A percentile compares a stretch with the other conserved stretches of the same genome.
phyloP scores from a whole-genome alignment of 2,797 vertebrate species.

The Remorina albescens region DNA sequence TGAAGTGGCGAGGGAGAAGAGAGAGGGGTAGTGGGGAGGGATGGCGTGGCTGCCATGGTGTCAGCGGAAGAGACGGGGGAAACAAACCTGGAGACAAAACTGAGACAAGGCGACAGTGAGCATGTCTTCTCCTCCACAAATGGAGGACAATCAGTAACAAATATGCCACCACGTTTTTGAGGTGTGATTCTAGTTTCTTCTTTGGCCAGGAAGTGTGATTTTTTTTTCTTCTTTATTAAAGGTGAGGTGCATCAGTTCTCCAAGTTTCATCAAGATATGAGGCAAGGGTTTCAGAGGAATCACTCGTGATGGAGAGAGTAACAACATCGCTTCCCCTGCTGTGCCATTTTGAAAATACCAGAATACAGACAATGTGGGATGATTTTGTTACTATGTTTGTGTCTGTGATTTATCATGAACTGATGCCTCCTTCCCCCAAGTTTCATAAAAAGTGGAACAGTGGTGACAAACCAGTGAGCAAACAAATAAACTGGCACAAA shows the following conservation, averaged over 20 bases:
- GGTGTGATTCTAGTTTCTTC: constrained; percentile 68
- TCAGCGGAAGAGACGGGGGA: constrained; percentile 63
- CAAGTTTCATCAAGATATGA: constrained; percentile 60
- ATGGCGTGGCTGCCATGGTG: constrained; percentile 66
- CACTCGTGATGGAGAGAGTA: constrained; percentile 62
- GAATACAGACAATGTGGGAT: constrained; percentile 35
- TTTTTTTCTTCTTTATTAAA: constrained; percentile 40
- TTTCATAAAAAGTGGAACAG: constrained; percentile 68
- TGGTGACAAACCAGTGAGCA: constrained; percentile 65
- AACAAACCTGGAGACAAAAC: constrained; percentile 75
- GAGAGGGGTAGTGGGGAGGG: constrained; percentile 44
- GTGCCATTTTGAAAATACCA: constrained; percentile 74
- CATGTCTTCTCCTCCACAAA: constrained; percentile 63
- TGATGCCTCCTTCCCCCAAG: constrained; percentile 56
- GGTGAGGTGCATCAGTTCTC: constrained; percentile 67
- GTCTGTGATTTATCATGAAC: constrained; percentile 53
- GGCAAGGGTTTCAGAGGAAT: constrained; percentile 42
- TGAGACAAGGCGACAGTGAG: constrained; percentile 69
- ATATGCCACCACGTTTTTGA: constrained; percentile 73
- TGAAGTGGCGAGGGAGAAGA: constrained; percentile 57
- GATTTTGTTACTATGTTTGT: constrained; percentile 50
- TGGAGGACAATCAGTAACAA: constrained; percentile 75
- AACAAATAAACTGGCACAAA: constrained; percentile 59
- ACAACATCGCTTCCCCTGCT: constrained; percentile 52
- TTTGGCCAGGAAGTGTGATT: constrained; percentile 59